Conservation (phyloP, 2,113 vertebrate genomes). For the Solea solea region DNA sequence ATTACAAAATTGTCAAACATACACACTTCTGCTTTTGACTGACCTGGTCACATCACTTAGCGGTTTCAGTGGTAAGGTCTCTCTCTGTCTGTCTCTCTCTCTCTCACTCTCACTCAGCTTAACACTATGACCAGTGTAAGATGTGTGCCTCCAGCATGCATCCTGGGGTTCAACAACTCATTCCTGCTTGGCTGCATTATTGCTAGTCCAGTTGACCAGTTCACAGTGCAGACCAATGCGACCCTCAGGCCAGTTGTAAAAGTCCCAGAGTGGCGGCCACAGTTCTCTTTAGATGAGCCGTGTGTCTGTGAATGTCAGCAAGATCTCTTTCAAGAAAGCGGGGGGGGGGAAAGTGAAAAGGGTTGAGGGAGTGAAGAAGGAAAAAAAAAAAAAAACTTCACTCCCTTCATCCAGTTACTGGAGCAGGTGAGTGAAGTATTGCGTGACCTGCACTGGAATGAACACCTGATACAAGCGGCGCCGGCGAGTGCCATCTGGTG, state of each 20-base stretch:
- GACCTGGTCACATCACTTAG: too few relatives aligned
- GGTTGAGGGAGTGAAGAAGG: not conserved
- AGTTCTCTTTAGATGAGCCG: not conserved
- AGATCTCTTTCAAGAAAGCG: not conserved
- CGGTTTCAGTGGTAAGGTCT: too few relatives aligned
- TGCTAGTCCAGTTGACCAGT: not conserved
- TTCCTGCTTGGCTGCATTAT: too few relatives aligned
- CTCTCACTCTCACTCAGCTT: too few relatives aligned
- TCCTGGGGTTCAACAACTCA: too few relatives aligned
- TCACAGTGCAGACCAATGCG: not conserved
- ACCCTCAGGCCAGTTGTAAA: not conserved
- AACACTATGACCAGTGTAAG: too few relatives aligned
- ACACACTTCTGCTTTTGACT: too few relatives aligned
- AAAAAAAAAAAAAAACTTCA: not conserved
- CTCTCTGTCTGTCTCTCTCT: too few relatives aligned
- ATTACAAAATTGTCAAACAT: too few relatives aligned
- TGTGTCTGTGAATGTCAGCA: not conserved
- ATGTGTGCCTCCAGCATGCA: too few relatives aligned
- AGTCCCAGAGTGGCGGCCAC: not conserved
- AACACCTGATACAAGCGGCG: constrained; percentile 59
- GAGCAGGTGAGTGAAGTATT: constrained; percentile 22
- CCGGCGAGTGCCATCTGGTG: constrained; percentile 73
- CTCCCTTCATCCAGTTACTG: constrained; percentile 2
- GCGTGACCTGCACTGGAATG: constrained; percentile 52
- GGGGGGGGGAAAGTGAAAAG: not conserved